Evolutionary conservation across 2,888 invertebrate genomes (phyloP), one percentile per base, ranked within the genome.

Genomic region (Polymixis lichenea): DNA sequence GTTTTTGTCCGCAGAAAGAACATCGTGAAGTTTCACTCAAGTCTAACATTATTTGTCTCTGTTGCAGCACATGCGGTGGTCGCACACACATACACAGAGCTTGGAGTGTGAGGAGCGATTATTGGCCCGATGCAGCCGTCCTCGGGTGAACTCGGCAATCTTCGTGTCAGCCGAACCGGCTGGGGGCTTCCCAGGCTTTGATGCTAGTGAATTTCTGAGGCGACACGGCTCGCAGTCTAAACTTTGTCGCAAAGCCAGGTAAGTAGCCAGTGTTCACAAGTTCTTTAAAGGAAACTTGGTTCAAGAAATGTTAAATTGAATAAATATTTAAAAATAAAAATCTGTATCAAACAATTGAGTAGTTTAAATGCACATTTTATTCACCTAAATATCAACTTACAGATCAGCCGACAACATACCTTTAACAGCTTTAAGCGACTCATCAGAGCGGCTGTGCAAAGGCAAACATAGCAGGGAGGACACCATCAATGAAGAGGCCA

Each of bases 111-210:
- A 97, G 91, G 97, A 97, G 93, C 97, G 95, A 72, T 89, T 96
- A 65, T 95, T 97, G 90, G 96, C 97, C 70, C 97, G 97, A 78
- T 97, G 97, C 89, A 93, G 97, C 86, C 97, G 98, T 84, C 98
- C 98, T 82, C 97, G 98, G 75, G 98, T 98, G 92, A 98, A 98
- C 94, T 98, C 98, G 79, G 98, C 98, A 87, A 98, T 98, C 90
- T 98, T 98, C 94, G 98, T 98, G 80, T 98, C 98, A 72, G 97
- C 98, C 84, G 98, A 98, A 89, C 98, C 98, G 0, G 97, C 97
- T 51, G 98, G 98, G 43, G 98, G 98, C 46, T 98, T 98, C 91
- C 98, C 97, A 76, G 98, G 98, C 61, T 98, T 98, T 91, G 98
- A 98, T 90, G 98, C 98, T 81, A 97, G 98, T 89, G 98, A 98